These are phyloP conservation scores for Catalaphyllia jardinei DNA, from an alignment of 64 coral and sea anemone genomes.

Conservation along the genomic window DNA sequence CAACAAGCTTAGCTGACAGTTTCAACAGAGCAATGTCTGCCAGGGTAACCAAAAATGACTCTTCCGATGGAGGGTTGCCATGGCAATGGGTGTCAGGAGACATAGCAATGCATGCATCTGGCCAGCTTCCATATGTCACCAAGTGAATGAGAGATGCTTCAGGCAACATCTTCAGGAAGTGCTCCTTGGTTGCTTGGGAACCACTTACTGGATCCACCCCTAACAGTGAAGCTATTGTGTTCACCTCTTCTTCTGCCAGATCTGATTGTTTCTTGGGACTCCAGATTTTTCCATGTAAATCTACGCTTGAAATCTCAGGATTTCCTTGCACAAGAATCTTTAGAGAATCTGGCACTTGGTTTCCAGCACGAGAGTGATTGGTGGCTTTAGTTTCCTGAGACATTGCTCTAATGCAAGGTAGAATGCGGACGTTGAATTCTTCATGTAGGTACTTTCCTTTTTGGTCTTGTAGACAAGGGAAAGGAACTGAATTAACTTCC, in stretches of 20 bases:
- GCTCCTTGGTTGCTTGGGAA: slow-evolving; percentile 70
- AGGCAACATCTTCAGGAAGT: slow-evolving; percentile 44
- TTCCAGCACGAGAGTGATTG: neutral
- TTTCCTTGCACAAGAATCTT: slow-evolving; percentile 81
- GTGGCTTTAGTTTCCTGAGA: neutral
- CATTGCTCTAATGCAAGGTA: slow-evolving; percentile 70
- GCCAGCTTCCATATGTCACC: slow-evolving; percentile 76
- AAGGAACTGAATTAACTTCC: slow-evolving; percentile 68
- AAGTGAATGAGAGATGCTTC: slow-evolving; percentile 70
- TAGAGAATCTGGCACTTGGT: neutral
- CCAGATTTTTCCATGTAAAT: slow-evolving; percentile 63
- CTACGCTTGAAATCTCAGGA: slow-evolving; percentile 66
- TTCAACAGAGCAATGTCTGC: slow-evolving; percentile 60
- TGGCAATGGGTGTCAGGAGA: slow-evolving; percentile 41
- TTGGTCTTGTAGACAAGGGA: slow-evolving; percentile 57
- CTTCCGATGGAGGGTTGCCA: slow-evolving; percentile 30
- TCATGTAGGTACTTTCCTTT: slow-evolving; percentile 60
- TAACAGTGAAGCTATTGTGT: slow-evolving; percentile 63
- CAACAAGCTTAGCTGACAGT: slow-evolving; percentile 54
- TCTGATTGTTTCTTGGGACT: slow-evolving; percentile 49
- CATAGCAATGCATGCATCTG: slow-evolving; percentile 64
- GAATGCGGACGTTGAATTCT: slow-evolving; percentile 42
- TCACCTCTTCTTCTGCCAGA: slow-evolving; percentile 78
- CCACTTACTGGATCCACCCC: slow-evolving; percentile 74
- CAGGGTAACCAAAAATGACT: slow-evolving; percentile 66